Percentiles rank a stretch among this genome's conserved stretches.
Evolutionary conservation across 1,140 invertebrate genomes (phyloP).

Genomic region (Polyergus mexicanus): DNA sequence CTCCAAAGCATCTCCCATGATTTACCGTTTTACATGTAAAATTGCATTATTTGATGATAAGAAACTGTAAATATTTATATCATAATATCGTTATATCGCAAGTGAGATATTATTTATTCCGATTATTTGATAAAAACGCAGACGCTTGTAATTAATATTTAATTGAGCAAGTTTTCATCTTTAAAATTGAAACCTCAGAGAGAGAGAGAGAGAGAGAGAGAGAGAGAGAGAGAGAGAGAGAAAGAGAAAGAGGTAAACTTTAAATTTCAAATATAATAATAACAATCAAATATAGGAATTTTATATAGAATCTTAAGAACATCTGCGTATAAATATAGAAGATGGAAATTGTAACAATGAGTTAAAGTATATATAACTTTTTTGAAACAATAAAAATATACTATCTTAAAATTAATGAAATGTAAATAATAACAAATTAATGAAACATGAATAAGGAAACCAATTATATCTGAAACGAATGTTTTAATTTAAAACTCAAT

Average conservation of each 20-base stretch:
- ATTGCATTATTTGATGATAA: background rate
- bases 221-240: no score
- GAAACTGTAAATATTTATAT: background rate
- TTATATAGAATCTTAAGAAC: background rate
- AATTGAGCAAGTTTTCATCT: background rate
- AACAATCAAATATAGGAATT: background rate
- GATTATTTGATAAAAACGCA: background rate
- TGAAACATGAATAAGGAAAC: background rate
- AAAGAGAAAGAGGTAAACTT: background rate
- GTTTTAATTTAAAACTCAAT: conserved; percentile 2
- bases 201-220: no score
- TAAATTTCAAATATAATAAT: background rate
- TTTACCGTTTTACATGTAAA: background rate
- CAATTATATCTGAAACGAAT: background rate
- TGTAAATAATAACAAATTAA: no score
- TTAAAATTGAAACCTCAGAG: no score
- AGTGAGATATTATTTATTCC: background rate
- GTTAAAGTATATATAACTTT: background rate
- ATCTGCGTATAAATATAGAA: background rate
- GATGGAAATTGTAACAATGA: background rate
- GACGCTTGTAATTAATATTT: background rate
- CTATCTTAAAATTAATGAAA: background rate
- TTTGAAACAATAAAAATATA: conserved; percentile 7
- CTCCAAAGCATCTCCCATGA: background rate
- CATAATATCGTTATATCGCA: background rate